These are phyloP conservation scores for Petrophora chlorosata DNA, from an alignment of 2,888 invertebrate species.

Conservation along the genomic window DNA sequence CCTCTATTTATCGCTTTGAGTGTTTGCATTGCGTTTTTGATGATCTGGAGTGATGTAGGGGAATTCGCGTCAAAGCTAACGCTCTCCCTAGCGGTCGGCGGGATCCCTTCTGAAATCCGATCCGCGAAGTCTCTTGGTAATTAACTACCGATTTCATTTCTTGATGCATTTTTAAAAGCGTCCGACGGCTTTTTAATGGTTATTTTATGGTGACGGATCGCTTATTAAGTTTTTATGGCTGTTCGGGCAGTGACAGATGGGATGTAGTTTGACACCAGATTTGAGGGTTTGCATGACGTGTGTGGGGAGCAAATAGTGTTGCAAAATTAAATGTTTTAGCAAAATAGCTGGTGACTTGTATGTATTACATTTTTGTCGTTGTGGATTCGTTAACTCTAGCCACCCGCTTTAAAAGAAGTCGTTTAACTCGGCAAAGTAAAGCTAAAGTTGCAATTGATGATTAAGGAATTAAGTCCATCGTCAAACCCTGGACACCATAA, in stretches of 20 bases:
- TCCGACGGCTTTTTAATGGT: slow-evolving; percentile 82
- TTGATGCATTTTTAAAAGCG: slow-evolving; percentile 83
- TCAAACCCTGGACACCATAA: no score
- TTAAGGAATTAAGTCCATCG: no score
- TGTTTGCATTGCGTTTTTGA: slow-evolving; percentile 41
- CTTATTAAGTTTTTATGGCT: slow-evolving; percentile 82
- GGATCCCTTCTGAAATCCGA: slow-evolving; percentile 68
- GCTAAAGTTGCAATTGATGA: no score
- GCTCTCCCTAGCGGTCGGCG: slow-evolving; percentile 32
- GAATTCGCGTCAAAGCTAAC: slow-evolving; percentile 42
- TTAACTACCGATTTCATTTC: slow-evolving; percentile 82
- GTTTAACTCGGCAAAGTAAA: no score
- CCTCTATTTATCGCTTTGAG: slow-evolving; percentile 39
- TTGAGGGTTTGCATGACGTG: slow-evolving; percentile 55
- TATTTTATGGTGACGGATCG: slow-evolving; percentile 84
- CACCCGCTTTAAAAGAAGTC: no score
- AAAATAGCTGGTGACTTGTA: neutral
- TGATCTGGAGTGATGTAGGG: slow-evolving; percentile 42
- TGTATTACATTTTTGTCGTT: no score
- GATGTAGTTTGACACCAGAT: slow-evolving; percentile 81
- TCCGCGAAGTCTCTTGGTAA: slow-evolving; percentile 80
- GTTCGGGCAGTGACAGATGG: slow-evolving; percentile 75
- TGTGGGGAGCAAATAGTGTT: slow-evolving; percentile 28
- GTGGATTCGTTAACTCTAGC: no score
- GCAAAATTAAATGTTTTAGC: slow-evolving; percentile 1